Evolutionary conservation across 1,140 invertebrate genomes (phyloP), one percentile per base, ranked within the genome.

Genomic region (Polypedilum pembai): DNA sequence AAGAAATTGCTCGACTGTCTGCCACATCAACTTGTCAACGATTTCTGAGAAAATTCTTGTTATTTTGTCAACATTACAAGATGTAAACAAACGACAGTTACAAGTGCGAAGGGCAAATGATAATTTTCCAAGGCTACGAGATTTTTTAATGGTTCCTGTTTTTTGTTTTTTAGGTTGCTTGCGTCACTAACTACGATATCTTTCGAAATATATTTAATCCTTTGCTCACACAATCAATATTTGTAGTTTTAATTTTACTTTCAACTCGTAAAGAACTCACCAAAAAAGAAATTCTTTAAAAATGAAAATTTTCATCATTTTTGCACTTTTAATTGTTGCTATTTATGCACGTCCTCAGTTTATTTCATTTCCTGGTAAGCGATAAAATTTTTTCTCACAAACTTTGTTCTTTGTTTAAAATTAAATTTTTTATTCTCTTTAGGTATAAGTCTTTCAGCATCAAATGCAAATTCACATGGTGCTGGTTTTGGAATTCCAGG

Each of bases 271-370:
- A 56, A 56, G 45, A n/a, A 56, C 12, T 56, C 12, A n/a, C 41
- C 15, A n/a, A n/a, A 56, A 56, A 56, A 33, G 5, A 33, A 33
- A 3, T 33, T 33, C 24, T 33, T 33, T 33, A 56, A 56, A 4
- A 56, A 56, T 56, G 45, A 56, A 56, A 56, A 4, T n/a, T 56
- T 56, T 56, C 12, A 56, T 56, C 15, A 56, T 56, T n/a, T 56
- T 56, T 56, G 45, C 45, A 56, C 12, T 56, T 56, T n/a, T 56
- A 56, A 56, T 56, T 56, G 45, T 56, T n/a, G 45, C 45, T 12
- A n/a, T n/a, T 56, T 56, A 56, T 56, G 45, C 45, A n/a, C 45
- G 45, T n/a, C 45, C 45, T 15, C 45, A 56, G 15, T 56, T 56
- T 15, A 56, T 56, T 15, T n/a, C 12, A 56, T 56, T 56, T n/a